Conservation (phyloP, 2,113 vertebrate species). For the Steatornis caripensis region DNA sequence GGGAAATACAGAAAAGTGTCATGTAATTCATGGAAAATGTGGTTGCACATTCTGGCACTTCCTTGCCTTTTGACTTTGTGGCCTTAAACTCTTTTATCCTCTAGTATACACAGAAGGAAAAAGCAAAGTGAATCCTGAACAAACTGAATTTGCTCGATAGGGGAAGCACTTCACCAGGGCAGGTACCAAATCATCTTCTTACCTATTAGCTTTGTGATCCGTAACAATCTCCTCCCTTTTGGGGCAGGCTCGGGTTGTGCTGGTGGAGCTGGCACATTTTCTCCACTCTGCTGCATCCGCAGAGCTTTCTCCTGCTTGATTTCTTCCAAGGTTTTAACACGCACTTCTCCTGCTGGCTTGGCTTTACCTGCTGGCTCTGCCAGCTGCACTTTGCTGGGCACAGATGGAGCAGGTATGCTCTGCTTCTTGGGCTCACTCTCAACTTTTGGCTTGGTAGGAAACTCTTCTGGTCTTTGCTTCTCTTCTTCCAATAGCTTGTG, state of each 20-base stretch:
- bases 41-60: neutral
- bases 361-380: neutral
- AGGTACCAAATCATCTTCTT: neutral
- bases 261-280: neutral
- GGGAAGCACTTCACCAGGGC: neutral
- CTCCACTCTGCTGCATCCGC: slow-evolving; percentile 67
- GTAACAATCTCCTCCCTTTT: slow-evolving; percentile 45
- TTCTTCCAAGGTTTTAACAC: slow-evolving; percentile 90
- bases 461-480: slow-evolving; percentile 55
- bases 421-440: slow-evolving; percentile 49
- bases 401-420: accelerated
- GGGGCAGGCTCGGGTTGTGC: neutral
- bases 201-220: slow-evolving; percentile 73
- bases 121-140: neutral
- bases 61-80: neutral
- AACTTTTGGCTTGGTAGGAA: neutral
- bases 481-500: slow-evolving; percentile 68
- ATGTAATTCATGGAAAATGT: accelerated
- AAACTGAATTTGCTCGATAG: neutral
- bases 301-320: slow-evolving; percentile 90
- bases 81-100: neutral
- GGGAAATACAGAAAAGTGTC: neutral
- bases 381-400: neutral
- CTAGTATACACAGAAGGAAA: accelerated
- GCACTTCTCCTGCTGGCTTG: slow-evolving; percentile 62